Evolutionary conservation across 2,888 invertebrate genomes (phyloP), one percentile per base, ranked within the genome.

Genomic region (Habroteleia sp.): DNA sequence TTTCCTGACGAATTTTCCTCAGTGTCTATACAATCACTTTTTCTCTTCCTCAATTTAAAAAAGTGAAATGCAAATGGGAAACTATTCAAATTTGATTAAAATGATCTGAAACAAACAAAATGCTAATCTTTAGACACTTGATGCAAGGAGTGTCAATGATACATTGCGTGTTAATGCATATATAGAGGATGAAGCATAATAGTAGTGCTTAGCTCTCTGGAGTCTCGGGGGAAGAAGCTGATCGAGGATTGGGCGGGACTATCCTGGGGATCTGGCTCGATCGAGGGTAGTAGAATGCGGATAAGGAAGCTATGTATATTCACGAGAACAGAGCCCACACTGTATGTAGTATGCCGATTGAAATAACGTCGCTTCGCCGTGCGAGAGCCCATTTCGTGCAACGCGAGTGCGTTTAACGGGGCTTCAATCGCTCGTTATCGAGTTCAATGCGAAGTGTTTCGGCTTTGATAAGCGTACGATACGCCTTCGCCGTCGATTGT

Each of bases 161-260:
- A 52, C 58, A 52, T 44, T 50, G 58, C 23, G 52, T 29, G 44
- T 71, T 71, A 20, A 20, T 20, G 20, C 20, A n/a, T n/a, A 46
- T 37, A 68, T 62, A 71, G 62, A 62, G 60, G 39, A 44, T 46
- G 48, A 68, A 58, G 46, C 48, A 50, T 68, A 68, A 66, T 52
- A 44, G 54, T 25, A 25, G 33, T 27, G 68, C 58, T 58, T 68
- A 58, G 41, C 17, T n/a, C n/a, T n/a, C 8, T 33, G 42, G 29
- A 52, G 16, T 37, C 41, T 35, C 29, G 44, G 62, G 71, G 71
- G 71, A 63, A 71, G 71, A 63, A 71, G 20, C 68, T 74, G 80
- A 79, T 79, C 78, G 79, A 75, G 56, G 74, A 77, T 75, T 76
- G 77, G 78, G 80, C 80, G 77, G 80, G 78, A 76, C 76, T 72